Base-by-base conservation (phyloP, 2,113 vertebrate species). In the Candoia aspera region DNA sequence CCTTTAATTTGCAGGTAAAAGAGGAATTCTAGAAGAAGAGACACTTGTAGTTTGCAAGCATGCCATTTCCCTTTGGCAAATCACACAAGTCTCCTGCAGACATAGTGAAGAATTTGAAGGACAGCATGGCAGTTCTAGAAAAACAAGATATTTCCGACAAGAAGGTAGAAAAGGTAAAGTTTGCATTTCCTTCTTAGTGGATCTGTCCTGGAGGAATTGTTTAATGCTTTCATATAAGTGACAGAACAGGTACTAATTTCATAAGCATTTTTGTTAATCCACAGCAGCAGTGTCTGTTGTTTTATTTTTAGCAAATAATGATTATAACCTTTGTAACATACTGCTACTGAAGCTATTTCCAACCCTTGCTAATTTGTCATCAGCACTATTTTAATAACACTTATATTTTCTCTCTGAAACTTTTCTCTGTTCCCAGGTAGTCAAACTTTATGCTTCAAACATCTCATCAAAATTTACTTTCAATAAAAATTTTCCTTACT, bases 31-130 rank as follows among this genome's bases (percentile, higher is more conserved):
- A 95, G 95, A 97, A 97, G 94, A 95, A 93, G 46, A 95, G 95
- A 96, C 94, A 86, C 90, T 95, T 94, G 97, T 97, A 97, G 95
- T 96, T 93, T 37, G 97, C 97, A 97, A 96, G 95, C 98, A 99
- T 99, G 99, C 99, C 99, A 95, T 99, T 99, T 98, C 99, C 98
- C 1, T 99, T 99, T 91, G 99, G 98, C 96, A 99, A 99, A 97
- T 99, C 99, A 91, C 99, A 99, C 98, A 99, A 99, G 97, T 99
- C 99, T 95, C 99, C 99, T 33, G 99, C 98, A 95, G 99, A 99
- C 97, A 99, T 99, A 91, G 99, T 99, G 97, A 99, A 99, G 97
- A 99, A 99, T 97, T 97, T 99, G 91, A 99, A 99, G 97, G 99
- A 99, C 96, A 99, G 98, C 96, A 99, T 99, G 98, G 98, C 98